A percentile compares a stretch with the other conserved stretches of the same genome.
phyloP scores from a whole-genome alignment of 2,888 invertebrate species.

The Ischnura elegans region DNA sequence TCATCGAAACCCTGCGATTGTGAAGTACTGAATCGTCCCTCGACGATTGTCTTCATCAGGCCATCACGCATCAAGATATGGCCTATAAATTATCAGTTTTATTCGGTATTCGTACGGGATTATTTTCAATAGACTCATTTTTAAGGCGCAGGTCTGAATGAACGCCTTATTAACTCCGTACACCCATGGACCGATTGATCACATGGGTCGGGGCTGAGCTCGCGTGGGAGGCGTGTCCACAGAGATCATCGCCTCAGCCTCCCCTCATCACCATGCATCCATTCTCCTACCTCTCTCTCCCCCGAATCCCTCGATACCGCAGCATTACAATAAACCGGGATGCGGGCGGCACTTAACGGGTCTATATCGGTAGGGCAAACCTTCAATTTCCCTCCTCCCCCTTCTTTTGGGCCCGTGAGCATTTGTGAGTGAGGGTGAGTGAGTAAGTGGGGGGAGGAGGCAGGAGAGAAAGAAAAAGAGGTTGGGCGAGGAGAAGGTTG shows the following conservation, averaged over 20 bases:
- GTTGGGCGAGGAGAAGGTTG: not conserved
- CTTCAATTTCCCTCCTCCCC: not conserved
- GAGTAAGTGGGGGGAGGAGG: not conserved
- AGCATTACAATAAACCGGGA: constrained; percentile 59
- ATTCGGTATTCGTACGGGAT: too few relatives aligned
- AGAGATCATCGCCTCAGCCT: not conserved
- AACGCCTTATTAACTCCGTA: too few relatives aligned
- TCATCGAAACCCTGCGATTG: too few relatives aligned
- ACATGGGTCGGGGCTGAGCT: too few relatives aligned
- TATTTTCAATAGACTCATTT: too few relatives aligned
- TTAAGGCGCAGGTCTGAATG: too few relatives aligned
- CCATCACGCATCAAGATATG: too few relatives aligned
- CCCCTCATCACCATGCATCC: not conserved
- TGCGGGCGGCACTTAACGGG: constrained; percentile 47
- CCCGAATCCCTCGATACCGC: not conserved
- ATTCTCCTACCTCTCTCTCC: constrained; percentile 1
- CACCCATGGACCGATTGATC: too few relatives aligned
- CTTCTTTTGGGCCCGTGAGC: not conserved
- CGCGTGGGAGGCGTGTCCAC: not conserved
- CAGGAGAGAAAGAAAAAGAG: constrained; percentile 22
- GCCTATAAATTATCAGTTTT: too few relatives aligned
- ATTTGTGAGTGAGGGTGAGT: not conserved
- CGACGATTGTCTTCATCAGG: too few relatives aligned
- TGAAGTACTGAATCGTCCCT: too few relatives aligned
- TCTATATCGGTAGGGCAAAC: constrained; percentile 56